These are phyloP conservation scores for Uropetala carovei DNA, from an alignment of 2,888 invertebrate genomes.

Conservation along the genomic window DNA sequence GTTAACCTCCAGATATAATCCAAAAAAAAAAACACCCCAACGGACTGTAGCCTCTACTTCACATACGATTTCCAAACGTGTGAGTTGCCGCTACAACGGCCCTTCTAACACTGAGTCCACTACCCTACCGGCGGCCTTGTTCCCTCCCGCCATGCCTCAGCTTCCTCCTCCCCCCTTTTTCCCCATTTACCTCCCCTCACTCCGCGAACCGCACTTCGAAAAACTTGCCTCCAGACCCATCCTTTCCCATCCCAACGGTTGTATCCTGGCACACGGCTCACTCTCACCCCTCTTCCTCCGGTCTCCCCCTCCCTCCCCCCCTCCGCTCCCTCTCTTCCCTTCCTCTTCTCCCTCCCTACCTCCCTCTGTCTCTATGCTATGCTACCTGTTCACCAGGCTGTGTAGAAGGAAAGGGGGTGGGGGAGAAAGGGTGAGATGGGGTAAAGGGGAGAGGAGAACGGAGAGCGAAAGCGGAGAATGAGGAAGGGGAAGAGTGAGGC, in stretches of 20 bases:
- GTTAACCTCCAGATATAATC: neutral
- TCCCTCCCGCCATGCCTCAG: neutral
- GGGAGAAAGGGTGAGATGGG: neutral
- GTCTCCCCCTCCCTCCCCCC: neutral
- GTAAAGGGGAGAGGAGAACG: neutral
- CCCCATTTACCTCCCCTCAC: neutral
- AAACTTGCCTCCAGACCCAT: constrained; percentile 20
- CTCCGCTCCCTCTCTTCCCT: too few relatives aligned
- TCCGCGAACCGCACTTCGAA: neutral
- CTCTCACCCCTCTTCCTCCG: neutral
- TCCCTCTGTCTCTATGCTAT: neutral
- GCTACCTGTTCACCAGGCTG: constrained; percentile 29
- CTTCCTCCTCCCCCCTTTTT: neutral
- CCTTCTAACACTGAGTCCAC: constrained; percentile 32
- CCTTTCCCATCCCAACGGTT: neutral
- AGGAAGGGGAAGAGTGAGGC: neutral
- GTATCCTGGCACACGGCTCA: neutral
- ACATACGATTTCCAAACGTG: neutral
- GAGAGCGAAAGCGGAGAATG: constrained; percentile 20
- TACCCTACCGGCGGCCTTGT: neutral
- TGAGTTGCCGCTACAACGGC: constrained; percentile 19
- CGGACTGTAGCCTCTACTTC: neutral
- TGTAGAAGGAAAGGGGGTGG: neutral
- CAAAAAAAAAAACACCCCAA: neutral
- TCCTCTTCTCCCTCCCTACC: too few relatives aligned